These are phyloP conservation scores for Synergus gifuensis DNA, from an alignment of 2,888 invertebrate genomes.

Conservation along the genomic window DNA sequence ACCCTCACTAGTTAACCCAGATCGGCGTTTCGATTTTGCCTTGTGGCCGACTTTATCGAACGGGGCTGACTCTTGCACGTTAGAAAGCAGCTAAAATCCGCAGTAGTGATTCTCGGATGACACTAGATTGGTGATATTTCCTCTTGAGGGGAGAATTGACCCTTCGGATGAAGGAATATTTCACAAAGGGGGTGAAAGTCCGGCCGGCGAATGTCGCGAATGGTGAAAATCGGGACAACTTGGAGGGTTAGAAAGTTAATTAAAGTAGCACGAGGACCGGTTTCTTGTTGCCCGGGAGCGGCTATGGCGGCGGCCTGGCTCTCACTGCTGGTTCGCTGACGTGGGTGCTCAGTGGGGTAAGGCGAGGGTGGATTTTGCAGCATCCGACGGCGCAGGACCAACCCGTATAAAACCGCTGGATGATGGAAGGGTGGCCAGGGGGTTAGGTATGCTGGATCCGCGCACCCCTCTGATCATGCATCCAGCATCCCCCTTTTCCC, in stretches of 20 bases:
- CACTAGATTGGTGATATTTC: not conserved
- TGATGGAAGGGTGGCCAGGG: constrained; percentile 55
- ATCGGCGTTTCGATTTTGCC: constrained; percentile 29
- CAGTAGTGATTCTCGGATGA: not conserved
- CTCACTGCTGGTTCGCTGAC: constrained; percentile 70
- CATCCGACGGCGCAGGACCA: constrained; percentile 75
- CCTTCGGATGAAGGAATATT: not conserved
- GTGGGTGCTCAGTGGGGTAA: constrained; percentile 50
- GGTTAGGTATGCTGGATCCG: constrained; percentile 47
- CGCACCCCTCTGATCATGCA: constrained; percentile 30
- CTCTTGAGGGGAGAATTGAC: not conserved
- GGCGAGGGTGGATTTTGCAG: constrained; percentile 63
- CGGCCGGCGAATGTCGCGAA: constrained; percentile 16
- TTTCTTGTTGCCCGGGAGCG: constrained; percentile 71
- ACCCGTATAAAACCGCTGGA: constrained; percentile 51
- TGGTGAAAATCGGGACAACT: not conserved
- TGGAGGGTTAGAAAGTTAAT: constrained; percentile 36
- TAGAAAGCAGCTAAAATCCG: constrained; percentile 20
- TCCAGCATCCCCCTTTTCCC: constrained; percentile 42
- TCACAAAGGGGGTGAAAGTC: not conserved
- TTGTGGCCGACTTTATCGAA: constrained; percentile 35
- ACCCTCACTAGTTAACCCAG: not conserved
- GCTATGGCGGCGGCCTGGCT: constrained; percentile 77
- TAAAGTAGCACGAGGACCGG: constrained; percentile 48
- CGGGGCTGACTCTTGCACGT: constrained; percentile 22